Evolutionary conservation across 2,888 invertebrate genomes (phyloP), one percentile per base, ranked within the genome.

Genomic region (Apamea sordens): DNA sequence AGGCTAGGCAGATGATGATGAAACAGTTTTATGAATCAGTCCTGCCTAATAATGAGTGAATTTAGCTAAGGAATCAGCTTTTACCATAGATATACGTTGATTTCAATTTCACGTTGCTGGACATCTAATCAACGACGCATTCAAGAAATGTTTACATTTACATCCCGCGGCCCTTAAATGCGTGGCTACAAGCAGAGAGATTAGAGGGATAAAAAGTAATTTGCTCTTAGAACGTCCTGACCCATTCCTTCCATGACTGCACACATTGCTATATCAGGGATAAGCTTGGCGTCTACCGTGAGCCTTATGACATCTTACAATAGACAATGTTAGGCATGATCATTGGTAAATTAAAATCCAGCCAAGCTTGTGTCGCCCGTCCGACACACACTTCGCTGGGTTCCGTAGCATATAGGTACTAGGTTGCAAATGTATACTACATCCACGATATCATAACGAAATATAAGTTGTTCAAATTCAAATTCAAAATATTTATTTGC

Each of bases 271-370:
- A 47, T 68, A 32, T 56, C 61, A 78, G 78, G 53, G 61, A 83
- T 83, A 56, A 56, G 53, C 36, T 78, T 8, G 13, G 28, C 7
- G 32, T 77, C 24, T 47, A 77, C 68, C 21, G 6, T 28, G 15
- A 63, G 44, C 50, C 61, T 36, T 36, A 68, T 36, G 61, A 36
- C 68, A 78, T 63, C 53, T 56, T 68, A 80, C 77, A 77, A 80
- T 44, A 68, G 53, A 44, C 41, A 32, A 50, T n/a, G 47, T 50
- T 44, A 32, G n/a, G n/a, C 32, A 44, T 76, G n/a, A 44, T 61
- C 36, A 36, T 68, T 68, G 24, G 24, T 83, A 28, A 77, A 83
- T 80, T 68, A 77, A 83, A 80, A 80, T n/a, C 13, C 80, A 83
- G 18, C n/a, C 50, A 61, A 76, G n/a, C 28, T 36, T 44, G 24